A percentile compares a stretch with the other conserved stretches of the same genome.
These are phyloP conservation scores for Junco hyemalis DNA, from an alignment of 2,113 vertebrate species.

Conservation along the genomic window DNA sequence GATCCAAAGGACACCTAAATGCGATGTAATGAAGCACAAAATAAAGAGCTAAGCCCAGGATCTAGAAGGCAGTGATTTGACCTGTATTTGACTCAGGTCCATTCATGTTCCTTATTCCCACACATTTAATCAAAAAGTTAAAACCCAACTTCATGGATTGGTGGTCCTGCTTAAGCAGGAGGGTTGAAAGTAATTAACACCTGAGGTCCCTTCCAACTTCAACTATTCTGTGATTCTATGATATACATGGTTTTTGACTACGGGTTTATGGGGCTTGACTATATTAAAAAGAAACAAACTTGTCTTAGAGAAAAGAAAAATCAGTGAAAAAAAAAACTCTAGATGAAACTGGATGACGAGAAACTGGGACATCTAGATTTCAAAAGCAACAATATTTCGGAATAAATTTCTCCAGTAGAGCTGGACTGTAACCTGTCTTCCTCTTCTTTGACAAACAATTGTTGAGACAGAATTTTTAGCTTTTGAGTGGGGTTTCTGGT, in stretches of 20 bases:
- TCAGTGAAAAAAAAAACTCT: background rate
- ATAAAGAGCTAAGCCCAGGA: background rate
- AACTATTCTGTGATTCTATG: background rate
- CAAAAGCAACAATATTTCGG: background rate
- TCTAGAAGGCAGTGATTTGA: background rate
- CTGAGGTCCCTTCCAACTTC: background rate
- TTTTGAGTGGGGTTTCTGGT: background rate
- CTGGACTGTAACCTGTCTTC: background rate
- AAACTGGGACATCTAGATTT: background rate
- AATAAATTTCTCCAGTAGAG: background rate
- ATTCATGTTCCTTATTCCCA: background rate
- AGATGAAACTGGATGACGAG: background rate
- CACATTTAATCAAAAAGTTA: background rate
- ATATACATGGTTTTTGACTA: background rate
- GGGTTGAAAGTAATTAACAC: background rate
- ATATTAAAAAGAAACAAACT: background rate
- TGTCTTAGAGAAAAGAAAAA: background rate
- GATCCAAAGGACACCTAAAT: background rate
- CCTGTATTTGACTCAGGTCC: background rate
- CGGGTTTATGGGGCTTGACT: background rate
- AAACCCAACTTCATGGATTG: background rate
- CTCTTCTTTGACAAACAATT: background rate
- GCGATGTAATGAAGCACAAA: background rate
- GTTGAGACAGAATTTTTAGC: background rate
- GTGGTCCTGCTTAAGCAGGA: background rate